phyloP scores from a whole-genome alignment of 1,140 invertebrate species.

The Tetranychus urticae region DNA sequence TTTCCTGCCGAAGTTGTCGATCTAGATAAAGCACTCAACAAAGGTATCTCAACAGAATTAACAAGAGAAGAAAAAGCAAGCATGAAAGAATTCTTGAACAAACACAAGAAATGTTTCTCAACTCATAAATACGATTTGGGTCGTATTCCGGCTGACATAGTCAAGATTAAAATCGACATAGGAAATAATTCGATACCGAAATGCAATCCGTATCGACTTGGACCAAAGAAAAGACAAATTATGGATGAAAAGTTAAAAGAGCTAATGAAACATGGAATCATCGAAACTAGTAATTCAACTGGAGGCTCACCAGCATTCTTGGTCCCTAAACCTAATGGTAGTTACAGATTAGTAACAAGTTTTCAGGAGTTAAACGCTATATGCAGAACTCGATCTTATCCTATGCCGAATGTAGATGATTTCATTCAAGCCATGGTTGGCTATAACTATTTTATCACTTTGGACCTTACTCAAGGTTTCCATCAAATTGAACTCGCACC shows the following conservation, averaged over 20 bases:
- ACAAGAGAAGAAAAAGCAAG: too few species aligned
- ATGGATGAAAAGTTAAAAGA: not conserved
- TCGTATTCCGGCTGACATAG: too few species aligned
- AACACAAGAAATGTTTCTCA: too few species aligned
- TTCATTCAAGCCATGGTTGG: not conserved
- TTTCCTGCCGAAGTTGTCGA: too few species aligned
- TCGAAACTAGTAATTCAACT: not conserved
- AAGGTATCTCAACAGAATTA: too few species aligned
- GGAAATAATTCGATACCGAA: too few species aligned
- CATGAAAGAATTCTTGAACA: too few species aligned
- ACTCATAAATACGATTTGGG: too few species aligned
- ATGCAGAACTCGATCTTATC: not conserved
- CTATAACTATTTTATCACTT: not conserved
- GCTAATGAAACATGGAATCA: not conserved
- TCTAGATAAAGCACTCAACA: too few species aligned
- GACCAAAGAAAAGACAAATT: too few species aligned
- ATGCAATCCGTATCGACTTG: too few species aligned
- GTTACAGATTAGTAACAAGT: not conserved
- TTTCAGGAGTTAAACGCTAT: not conserved
- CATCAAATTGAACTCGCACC: not conserved
- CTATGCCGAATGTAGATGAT: not conserved
- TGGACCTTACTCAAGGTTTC: not conserved
- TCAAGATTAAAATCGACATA: too few species aligned
- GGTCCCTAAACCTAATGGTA: not conserved
- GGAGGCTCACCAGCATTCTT: not conserved